A percentile compares a stretch with the other conserved stretches of the same genome.
These are phyloP conservation scores for Halictus ligatus DNA, from an alignment of 2,888 invertebrate species.

Conservation along the genomic window DNA sequence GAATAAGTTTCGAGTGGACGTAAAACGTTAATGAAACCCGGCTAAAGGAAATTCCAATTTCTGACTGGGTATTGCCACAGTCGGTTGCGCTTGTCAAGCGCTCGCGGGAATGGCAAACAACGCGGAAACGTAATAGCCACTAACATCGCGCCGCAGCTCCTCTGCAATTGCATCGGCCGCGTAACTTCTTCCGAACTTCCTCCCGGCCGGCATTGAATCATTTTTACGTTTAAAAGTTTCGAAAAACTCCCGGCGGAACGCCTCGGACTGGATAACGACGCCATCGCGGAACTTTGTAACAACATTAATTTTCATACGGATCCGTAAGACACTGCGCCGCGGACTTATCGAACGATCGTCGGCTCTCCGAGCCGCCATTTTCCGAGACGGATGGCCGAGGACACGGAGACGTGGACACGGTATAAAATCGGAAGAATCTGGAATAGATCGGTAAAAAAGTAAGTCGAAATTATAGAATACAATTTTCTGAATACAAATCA, in stretches of 20 bases:
- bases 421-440: too few species aligned
- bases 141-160: background rate
- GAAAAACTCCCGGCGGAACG: conserved; percentile 28
- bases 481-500: too few species aligned
- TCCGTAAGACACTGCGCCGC: background rate
- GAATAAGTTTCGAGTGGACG: conserved; percentile 8
- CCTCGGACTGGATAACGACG: conserved; percentile 27
- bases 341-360: conserved; percentile 7
- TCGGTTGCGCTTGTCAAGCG: conserved; percentile 1
- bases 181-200: background rate
- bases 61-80: background rate
- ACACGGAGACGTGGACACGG: background rate
- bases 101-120: conserved; percentile 19
- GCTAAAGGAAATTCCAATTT: conserved; percentile 2
- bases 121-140: conserved; percentile 11
- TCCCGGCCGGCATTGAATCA: conserved; percentile 44
- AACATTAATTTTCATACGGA: conserved; percentile 30
- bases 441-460: too few species aligned
- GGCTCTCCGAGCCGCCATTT: background rate
- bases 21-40: background rate
- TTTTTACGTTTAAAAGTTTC: conserved; percentile 54
- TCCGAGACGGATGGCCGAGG: background rate
- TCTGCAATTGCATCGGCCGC: conserved; percentile 15
- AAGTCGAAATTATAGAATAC: too few species aligned
- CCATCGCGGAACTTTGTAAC: conserved; percentile 20